Conservation (phyloP, 2,113 vertebrate species). For the Ranitomeya variabilis region DNA sequence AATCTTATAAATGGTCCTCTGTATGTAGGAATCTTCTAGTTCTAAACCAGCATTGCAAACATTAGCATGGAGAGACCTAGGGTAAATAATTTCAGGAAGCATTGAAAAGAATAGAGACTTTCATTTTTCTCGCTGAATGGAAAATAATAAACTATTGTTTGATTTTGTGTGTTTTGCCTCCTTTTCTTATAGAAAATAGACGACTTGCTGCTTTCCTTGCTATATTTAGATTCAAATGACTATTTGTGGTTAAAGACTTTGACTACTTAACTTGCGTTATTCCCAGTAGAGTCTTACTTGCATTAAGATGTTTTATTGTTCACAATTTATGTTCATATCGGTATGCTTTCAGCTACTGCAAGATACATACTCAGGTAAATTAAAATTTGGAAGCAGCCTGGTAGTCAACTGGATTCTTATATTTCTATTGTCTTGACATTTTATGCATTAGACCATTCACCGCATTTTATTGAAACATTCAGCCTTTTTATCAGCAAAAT, state of each 20-base stretch:
- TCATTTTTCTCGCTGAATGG: not conserved
- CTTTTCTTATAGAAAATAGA: not conserved
- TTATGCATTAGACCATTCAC: not conserved
- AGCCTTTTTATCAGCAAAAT: not conserved
- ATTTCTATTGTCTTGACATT: constrained; percentile 9
- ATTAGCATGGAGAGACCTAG: not conserved
- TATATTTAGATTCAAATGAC: not conserved
- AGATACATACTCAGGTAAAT: constrained; percentile 22
- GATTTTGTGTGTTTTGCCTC: not conserved
- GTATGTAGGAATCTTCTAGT: not conserved
- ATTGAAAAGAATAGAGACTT: not conserved
- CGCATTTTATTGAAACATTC: not conserved
- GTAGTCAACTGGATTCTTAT: not conserved
- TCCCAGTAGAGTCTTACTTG: not conserved
- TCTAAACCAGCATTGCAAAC: not conserved
- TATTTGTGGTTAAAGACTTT: not conserved
- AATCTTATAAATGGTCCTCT: not conserved
- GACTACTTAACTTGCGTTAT: not conserved
- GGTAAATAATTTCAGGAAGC: not conserved
- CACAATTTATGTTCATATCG: constrained; percentile 5
- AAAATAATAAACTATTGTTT: not conserved
- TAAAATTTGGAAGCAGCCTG: not conserved
- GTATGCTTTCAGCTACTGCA: not conserved
- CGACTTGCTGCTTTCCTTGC: not conserved
- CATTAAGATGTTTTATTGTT: constrained; percentile 13